These are phyloP conservation scores for Dipodomys spectabilis DNA, from an alignment of 2,113 vertebrate species.

Conservation along the genomic window DNA sequence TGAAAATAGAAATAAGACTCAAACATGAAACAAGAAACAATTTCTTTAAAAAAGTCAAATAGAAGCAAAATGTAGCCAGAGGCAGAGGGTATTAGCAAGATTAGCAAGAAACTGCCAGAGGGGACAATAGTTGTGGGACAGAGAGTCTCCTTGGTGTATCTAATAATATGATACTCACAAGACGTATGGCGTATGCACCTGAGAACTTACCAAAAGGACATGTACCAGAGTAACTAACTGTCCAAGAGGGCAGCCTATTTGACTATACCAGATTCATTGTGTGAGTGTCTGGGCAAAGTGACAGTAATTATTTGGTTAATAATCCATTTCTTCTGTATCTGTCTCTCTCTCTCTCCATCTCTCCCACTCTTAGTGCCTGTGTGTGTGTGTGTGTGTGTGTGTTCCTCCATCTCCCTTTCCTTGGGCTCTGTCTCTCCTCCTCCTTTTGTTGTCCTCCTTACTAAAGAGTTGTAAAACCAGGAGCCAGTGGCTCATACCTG, in stretches of 20 bases:
- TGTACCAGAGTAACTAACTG: background rate
- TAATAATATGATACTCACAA: rapidly evolving
- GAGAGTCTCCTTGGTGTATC: background rate
- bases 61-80: background rate
- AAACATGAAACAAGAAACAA: conserved; percentile 44
- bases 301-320: background rate
- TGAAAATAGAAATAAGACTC: conserved; percentile 52
- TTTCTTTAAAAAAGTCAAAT: background rate
- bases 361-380: too few relatives aligned
- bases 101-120: background rate
- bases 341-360: background rate
- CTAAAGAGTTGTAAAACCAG: background rate
- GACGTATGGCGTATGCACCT: too few relatives aligned
- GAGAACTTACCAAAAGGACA: too few relatives aligned
- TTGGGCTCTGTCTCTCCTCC: too few relatives aligned
- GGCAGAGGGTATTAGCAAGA: background rate
- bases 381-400: too few relatives aligned
- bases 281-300: background rate
- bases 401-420: too few relatives aligned
- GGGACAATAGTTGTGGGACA: background rate
- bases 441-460: background rate
- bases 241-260: background rate
- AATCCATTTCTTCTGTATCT: background rate
- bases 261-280: background rate
- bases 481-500: too few relatives aligned